Conservation (phyloP, 2,888 invertebrate species). For the Phyto melanocephala region DNA sequence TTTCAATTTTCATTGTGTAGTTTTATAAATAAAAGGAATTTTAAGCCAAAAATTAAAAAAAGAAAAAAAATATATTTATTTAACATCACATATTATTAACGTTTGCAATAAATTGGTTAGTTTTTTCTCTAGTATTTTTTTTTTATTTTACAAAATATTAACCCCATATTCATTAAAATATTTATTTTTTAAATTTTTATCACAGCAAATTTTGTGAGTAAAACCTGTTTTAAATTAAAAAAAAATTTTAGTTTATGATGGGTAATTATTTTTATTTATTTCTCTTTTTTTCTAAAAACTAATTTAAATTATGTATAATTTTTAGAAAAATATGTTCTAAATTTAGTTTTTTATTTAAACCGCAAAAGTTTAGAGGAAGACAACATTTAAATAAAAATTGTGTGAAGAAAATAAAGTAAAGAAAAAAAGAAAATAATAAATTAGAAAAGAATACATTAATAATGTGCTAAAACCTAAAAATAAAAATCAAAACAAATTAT, state of each 20-base stretch:
- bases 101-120: constrained; percentile 31
- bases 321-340: background rate
- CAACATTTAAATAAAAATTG: background rate
- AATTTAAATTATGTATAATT: background rate
- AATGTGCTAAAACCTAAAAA: background rate
- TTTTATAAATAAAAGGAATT: background rate
- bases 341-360: background rate
- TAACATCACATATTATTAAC: constrained; percentile 12
- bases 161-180: too few relatives aligned
- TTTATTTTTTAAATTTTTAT: too few relatives aligned
- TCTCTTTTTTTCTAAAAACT: background rate
- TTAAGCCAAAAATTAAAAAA: background rate
- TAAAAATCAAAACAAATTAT: background rate
- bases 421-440: background rate
- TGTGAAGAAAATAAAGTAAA: background rate
- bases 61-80: constrained; percentile 1
- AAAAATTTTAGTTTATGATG: background rate
- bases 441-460: background rate
- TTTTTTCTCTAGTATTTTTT: background rate
- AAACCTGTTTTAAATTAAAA: constrained; percentile 18
- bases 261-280: background rate
- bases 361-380: background rate
- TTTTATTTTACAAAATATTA: background rate
- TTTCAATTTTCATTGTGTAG: too few relatives aligned
- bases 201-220: too few relatives aligned